Conservation (phyloP, 2,113 vertebrate genomes). For the Hemibagrus wyckioides region DNA sequence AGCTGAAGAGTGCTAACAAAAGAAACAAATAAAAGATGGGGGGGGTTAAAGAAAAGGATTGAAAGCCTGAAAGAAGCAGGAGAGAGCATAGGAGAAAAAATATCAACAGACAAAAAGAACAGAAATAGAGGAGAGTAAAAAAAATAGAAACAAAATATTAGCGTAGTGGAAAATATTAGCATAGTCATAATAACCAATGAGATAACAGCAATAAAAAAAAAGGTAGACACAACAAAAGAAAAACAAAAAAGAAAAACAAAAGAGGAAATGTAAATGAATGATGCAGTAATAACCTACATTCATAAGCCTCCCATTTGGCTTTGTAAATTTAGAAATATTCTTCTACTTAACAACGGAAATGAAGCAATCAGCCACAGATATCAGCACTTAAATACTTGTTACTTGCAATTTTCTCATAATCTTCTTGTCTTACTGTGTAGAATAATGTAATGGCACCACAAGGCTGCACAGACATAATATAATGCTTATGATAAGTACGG, state of each 20-base stretch:
- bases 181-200: background rate
- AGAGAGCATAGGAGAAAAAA: background rate
- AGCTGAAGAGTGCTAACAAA: constrained; percentile 25
- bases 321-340: background rate
- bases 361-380: background rate
- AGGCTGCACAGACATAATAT: background rate
- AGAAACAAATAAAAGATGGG: background rate
- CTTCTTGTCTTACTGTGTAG: background rate
- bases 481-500: background rate
- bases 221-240: background rate
- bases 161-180: too few species aligned
- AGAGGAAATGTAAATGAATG: background rate
- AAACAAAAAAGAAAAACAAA: constrained; percentile 8
- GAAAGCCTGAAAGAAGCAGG: background rate
- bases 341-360: constrained; percentile 27
- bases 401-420: constrained; percentile 7
- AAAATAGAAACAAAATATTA: background rate
- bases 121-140: too few species aligned
- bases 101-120: background rate
- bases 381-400: constrained; percentile 14
- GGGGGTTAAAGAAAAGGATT: background rate
- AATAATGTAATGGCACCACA: constrained; percentile 26
- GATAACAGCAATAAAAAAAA: background rate
- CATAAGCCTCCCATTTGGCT: background rate
- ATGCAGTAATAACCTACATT: constrained; percentile 21